Base-by-base conservation (phyloP, 2,888 invertebrate genomes). In the Hirudinaria manillensis region DNA sequence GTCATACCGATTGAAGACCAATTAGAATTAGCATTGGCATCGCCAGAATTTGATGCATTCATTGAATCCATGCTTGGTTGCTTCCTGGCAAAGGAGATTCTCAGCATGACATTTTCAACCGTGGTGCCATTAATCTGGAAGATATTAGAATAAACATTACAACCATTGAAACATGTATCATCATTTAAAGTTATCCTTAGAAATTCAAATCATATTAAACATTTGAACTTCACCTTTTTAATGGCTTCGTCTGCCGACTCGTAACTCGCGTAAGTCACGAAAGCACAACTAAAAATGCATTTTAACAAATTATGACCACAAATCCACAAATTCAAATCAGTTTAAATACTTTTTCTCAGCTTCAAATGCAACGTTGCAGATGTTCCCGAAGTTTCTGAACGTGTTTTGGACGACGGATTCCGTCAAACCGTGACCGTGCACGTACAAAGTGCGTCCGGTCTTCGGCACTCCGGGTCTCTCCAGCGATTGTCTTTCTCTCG, bases 1-100 rank as follows among this genome's bases (percentile, higher is more conserved):
- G 27, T 29, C 68, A 34, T n/a, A 68, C 68, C 68, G 34, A 68
- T 68, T 16, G 36, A 32, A 32, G 68, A 68, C 68, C 68, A 68
- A 32, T 68, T 61, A 27, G 61, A 61, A 61, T 61, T 61, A 1
- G 24, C 29, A 61, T 61, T 61, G 10, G 61, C 61, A 61, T 29
- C 61, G n/a, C 61, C 68, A 68, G 68, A n/a, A 32, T n/a, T 24
- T 61, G 61, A 29, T 61, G 24, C 19, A 19, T 10, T 29, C 4
- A 27, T 21, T 24, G 61, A 29, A 36, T 68, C 68, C n/a, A 68
- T 34, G 36, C 32, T 68, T n/a, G 68, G 68, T 36, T 68, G 68
- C 21, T 68, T 68, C 13, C 68, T 24, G 32, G 68, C 68, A 32
- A 68, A 34, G 7, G 68, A 68, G n/a, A 68, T 32, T 36, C 32